A percentile compares a stretch with the other conserved stretches of the same genome.
phyloP scores from a whole-genome alignment of 2,888 invertebrate species.

The Villa cingulata region DNA sequence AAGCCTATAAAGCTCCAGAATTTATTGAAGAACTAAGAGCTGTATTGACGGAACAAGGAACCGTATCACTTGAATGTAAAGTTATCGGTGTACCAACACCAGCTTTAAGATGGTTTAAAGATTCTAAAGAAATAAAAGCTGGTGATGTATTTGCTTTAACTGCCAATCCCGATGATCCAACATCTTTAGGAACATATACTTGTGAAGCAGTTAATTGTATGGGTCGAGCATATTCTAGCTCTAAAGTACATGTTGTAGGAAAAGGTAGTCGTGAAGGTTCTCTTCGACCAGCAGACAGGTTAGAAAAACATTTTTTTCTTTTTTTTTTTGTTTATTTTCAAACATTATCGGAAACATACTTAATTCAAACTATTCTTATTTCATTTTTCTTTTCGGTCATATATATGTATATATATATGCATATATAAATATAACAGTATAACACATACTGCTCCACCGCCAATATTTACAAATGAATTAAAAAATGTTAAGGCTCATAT shows the following conservation, averaged over 20 bases:
- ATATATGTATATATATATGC: too few species aligned
- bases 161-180: slow-evolving; percentile 71
- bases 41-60: slow-evolving; percentile 72
- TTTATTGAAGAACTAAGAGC: slow-evolving; percentile 75
- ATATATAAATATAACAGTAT: slow-evolving; percentile 19
- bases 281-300: slow-evolving; percentile 54
- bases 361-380: too few species aligned
- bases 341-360: too few species aligned
- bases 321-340: not conserved
- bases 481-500: slow-evolving; percentile 62
- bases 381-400: slow-evolving; percentile 3
- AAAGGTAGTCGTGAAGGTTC: slow-evolving; percentile 57
- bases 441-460: slow-evolving; percentile 44
- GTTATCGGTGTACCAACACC: slow-evolving; percentile 84
- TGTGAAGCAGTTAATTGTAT: slow-evolving; percentile 83
- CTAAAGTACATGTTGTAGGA: slow-evolving; percentile 68
- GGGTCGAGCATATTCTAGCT: slow-evolving; percentile 71
- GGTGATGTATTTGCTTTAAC: slow-evolving; percentile 81
- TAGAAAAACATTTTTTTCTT: not conserved
- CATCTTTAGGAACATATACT: slow-evolving; percentile 73
- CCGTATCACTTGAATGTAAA: slow-evolving; percentile 82
- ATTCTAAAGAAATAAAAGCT: slow-evolving; percentile 74
- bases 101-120: slow-evolving; percentile 63
- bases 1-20: slow-evolving; percentile 76
- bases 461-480: slow-evolving; percentile 63